Evolutionary conservation across 2,113 vertebrate species (phyloP).

Genomic region (Capra hircus): DNA sequence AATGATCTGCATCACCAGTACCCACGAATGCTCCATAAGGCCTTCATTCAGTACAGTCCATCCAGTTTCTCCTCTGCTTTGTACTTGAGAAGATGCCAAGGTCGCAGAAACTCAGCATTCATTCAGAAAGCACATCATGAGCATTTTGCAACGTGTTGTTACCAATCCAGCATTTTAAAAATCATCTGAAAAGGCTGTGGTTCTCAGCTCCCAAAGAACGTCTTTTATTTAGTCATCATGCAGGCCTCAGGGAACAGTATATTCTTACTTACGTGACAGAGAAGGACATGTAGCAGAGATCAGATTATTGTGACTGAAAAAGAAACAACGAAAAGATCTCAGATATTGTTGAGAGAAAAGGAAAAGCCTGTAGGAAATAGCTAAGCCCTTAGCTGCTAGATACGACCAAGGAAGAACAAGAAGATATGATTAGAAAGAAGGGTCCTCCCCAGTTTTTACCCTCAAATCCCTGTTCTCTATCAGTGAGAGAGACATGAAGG

Average conservation of each 20-base stretch:
- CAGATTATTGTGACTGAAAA: constrained; percentile 86
- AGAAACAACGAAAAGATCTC: constrained; percentile 87
- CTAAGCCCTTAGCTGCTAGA: constrained; percentile 88
- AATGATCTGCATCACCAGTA: constrained; percentile 88
- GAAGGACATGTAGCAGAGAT: constrained; percentile 88
- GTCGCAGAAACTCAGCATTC: constrained; percentile 71
- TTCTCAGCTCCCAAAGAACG: constrained; percentile 83
- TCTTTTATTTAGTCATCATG: constrained; percentile 90
- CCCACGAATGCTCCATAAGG: constrained; percentile 85
- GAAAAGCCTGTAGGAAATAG: constrained; percentile 86
- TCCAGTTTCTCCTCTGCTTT: constrained; percentile 85
- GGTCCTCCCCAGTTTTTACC: constrained; percentile 82
- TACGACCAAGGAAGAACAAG: constrained; percentile 89
- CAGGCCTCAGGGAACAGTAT: constrained; percentile 88
- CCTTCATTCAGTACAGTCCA: constrained; percentile 87
- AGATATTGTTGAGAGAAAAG: constrained; percentile 85
- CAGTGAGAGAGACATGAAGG: constrained; percentile 89
- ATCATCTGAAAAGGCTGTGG: constrained; percentile 82
- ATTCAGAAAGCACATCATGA: constrained; percentile 86
- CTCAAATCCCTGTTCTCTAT: constrained; percentile 87
- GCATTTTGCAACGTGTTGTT: constrained; percentile 83
- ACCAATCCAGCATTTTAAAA: constrained; percentile 86
- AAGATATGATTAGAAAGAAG: constrained; percentile 86
- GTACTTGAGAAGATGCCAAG: constrained; percentile 76
- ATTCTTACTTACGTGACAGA: constrained; percentile 89